Conservation (phyloP, 1,140 invertebrate genomes). For the Parasteatoda tepidariorum region DNA sequence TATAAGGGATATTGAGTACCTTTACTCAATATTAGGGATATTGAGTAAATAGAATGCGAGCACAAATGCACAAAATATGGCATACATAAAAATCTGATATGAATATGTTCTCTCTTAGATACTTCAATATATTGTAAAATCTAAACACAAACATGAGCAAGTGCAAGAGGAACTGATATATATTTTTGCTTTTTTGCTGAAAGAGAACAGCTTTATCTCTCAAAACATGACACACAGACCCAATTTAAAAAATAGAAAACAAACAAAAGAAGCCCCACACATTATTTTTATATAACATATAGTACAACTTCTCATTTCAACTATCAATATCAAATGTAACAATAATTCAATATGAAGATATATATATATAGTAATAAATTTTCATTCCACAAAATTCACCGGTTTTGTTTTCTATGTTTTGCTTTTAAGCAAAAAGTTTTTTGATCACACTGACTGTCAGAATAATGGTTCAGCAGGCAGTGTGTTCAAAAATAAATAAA, state of each 20-base stretch:
- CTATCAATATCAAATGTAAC: slow-evolving; percentile 38
- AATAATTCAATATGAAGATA: slow-evolving; percentile 35
- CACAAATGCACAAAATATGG: slow-evolving; percentile 51
- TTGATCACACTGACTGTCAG: slow-evolving; percentile 45
- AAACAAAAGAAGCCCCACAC: neutral
- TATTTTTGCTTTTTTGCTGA: too few relatives aligned
- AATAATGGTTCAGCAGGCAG: slow-evolving; percentile 42
- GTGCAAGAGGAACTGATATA: slow-evolving; percentile 51
- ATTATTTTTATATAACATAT: neutral
- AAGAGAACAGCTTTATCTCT: neutral
- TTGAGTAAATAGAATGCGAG: slow-evolving; percentile 45
- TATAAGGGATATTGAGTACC: slow-evolving; percentile 6
- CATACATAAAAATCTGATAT: slow-evolving; percentile 54
- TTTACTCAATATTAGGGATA: too few relatives aligned
- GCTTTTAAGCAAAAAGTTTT: slow-evolving; percentile 35
- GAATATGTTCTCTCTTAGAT: slow-evolving; percentile 35
- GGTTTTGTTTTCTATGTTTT: slow-evolving; percentile 17
- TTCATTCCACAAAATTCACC: slow-evolving; percentile 20
- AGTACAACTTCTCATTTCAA: neutral
- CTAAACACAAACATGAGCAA: slow-evolving; percentile 53
- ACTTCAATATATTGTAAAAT: neutral
- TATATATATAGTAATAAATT: neutral
- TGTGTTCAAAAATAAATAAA: slow-evolving; percentile 18
- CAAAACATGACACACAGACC: neutral
- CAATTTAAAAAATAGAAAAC: neutral